Evolutionary conservation across 2,797 vertebrate genomes (phyloP).

Genomic region (Pipistrellus nathusii): DNA sequence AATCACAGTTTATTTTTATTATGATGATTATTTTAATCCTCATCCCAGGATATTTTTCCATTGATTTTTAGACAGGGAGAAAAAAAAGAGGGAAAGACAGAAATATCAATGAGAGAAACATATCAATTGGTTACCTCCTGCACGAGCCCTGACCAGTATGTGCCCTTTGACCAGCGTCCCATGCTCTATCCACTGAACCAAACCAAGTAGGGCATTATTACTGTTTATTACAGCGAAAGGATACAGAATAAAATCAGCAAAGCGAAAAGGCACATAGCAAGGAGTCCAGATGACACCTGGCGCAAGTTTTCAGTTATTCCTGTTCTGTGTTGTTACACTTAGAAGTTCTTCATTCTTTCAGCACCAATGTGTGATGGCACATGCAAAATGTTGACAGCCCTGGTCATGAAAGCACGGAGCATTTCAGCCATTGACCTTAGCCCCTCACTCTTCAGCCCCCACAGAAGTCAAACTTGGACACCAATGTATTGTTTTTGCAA

Average conservation of each 20-base stretch:
- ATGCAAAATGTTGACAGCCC: not conserved
- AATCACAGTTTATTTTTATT: not conserved
- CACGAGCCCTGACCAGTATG: too few species aligned
- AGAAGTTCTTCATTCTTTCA: not conserved
- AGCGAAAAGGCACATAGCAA: not conserved
- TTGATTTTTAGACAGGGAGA: too few species aligned
- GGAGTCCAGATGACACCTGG: not conserved
- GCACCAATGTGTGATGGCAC: not conserved
- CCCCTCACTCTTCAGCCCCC: not conserved
- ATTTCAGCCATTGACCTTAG: not conserved
- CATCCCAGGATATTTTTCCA: too few species aligned
- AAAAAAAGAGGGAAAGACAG: too few species aligned
- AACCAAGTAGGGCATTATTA: not conserved
- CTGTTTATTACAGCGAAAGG: not conserved
- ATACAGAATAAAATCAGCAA: slow-evolving; percentile 17
- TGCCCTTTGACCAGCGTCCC: too few species aligned
- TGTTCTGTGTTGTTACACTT: not conserved
- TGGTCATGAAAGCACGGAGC: not conserved
- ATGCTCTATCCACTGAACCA: too few species aligned
- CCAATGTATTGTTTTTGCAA: too few species aligned
- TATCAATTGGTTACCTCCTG: too few species aligned
- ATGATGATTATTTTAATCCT: too few species aligned
- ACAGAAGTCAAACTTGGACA: not conserved
- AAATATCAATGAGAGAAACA: too few species aligned
- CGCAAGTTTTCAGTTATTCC: not conserved